These are phyloP conservation scores for Xestia xanthographa DNA, from an alignment of 2,888 invertebrate species.

Conservation along the genomic window DNA sequence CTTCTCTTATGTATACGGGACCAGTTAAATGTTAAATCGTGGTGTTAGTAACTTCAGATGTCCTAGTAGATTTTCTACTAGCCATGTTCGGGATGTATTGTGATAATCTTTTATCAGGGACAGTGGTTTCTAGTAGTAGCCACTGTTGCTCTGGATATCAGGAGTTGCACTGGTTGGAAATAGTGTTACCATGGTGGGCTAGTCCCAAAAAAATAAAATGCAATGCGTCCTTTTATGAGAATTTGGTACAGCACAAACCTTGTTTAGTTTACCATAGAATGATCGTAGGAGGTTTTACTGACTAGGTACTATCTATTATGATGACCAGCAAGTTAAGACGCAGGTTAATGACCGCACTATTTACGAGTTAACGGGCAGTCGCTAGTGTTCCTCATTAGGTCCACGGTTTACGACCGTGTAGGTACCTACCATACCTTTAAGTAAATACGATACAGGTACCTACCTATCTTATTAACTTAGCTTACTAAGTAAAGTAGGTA, in stretches of 20 bases:
- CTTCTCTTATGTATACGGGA: neutral
- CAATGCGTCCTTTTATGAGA: neutral
- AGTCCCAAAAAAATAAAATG: neutral
- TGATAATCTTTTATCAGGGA: neutral
- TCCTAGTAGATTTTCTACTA: neutral
- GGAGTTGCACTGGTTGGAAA: neutral
- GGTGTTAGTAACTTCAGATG: neutral
- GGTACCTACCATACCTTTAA: slow-evolving; percentile 19
- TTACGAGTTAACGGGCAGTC: slow-evolving; percentile 17
- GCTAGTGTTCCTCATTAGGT: slow-evolving; percentile 36
- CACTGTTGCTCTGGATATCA: neutral
- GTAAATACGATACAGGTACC: slow-evolving; percentile 19
- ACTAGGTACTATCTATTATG: neutral
- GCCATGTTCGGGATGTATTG: too few relatives aligned
- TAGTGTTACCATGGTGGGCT: neutral
- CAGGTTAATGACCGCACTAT: slow-evolving; percentile 35
- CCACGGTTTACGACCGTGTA: slow-evolving; percentile 24
- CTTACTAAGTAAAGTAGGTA: neutral
- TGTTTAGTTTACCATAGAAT: slow-evolving; percentile 1
- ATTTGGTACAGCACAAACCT: neutral
- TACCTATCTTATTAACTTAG: slow-evolving; percentile 12
- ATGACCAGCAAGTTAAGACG: slow-evolving; percentile 13
- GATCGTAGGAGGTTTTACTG: slow-evolving; percentile 1
- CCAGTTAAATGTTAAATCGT: neutral
- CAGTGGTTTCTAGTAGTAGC: neutral